These are phyloP conservation scores for Stenotaenia linearis DNA, from an alignment of 2,888 invertebrate genomes.

Conservation along the genomic window DNA sequence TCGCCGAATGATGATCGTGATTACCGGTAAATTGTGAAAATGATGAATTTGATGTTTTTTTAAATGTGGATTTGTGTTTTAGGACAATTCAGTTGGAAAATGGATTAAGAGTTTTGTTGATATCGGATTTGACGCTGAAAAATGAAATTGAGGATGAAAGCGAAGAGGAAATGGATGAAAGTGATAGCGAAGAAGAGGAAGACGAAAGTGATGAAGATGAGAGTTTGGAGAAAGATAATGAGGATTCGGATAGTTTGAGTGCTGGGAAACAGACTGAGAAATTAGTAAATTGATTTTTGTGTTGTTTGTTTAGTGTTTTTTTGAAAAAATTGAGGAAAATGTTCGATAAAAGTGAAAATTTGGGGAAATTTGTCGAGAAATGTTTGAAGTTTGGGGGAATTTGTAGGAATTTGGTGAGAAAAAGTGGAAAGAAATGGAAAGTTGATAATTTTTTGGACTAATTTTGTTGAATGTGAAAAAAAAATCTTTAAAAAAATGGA, in stretches of 20 bases:
- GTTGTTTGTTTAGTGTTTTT: background rate
- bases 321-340: too few species aligned
- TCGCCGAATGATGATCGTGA: constrained; percentile 33
- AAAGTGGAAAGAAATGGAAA: too few species aligned
- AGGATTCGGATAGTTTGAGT: background rate
- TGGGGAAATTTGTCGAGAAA: too few species aligned
- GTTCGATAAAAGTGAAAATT: too few species aligned
- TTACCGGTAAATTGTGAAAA: constrained; percentile 28
- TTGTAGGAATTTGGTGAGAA: too few species aligned
- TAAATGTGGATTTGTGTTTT: background rate
- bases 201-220: background rate
- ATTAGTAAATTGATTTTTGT: background rate
- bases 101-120: constrained; percentile 35
- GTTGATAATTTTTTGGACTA: too few species aligned
- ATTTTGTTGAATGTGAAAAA: too few species aligned
- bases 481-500: too few species aligned
- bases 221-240: too few species aligned
- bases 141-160: background rate
- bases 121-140: constrained; percentile 27
- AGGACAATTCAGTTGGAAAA: constrained; percentile 34
- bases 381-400: too few species aligned
- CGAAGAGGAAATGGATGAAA: constrained; percentile 30
- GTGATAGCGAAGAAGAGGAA: background rate
- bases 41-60: background rate
- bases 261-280: constrained; percentile 15